phyloP scores from a whole-genome alignment of 2,888 invertebrate species.

The Loripinus fragilis region DNA sequence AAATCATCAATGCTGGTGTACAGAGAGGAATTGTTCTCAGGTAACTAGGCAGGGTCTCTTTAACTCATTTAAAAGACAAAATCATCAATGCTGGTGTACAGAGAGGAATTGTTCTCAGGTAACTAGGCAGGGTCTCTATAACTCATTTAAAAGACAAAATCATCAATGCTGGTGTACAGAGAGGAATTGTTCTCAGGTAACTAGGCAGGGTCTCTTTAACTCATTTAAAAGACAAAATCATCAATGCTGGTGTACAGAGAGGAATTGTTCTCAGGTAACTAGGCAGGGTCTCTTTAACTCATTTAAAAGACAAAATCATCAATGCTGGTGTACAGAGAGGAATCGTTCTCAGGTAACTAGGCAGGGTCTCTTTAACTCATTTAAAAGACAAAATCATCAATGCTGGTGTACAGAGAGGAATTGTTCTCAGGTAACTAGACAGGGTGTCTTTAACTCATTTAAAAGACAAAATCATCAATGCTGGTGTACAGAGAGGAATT shows the following conservation, averaged over 20 bases:
- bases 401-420: conserved; percentile 92
- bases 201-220: too few species aligned
- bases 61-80: conserved; percentile 98
- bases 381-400: conserved; percentile 96
- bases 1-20: conserved; percentile 91
- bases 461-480: conserved; percentile 94
- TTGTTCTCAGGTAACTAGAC: conserved; percentile 92
- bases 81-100: conserved; percentile 92
- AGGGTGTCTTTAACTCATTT: too few species aligned
- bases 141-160: conserved; percentile 98
- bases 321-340: conserved; percentile 92
- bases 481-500: conserved; percentile 94
- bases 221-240: conserved; percentile 98
- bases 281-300: too few species aligned
- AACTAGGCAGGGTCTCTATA: too few species aligned
- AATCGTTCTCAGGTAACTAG: conserved; percentile 91
- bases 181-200: conserved; percentile 93
- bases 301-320: conserved; percentile 98
- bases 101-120: conserved; percentile 94
- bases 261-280: conserved; percentile 93
- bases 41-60: too few species aligned
- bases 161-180: conserved; percentile 90
- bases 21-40: conserved; percentile 95
- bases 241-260: conserved; percentile 89
- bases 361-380: too few species aligned